Percentiles rank a stretch among this genome's conserved stretches.
phyloP scores from a whole-genome alignment of 2,113 vertebrate species.

The Benitochromis conjunctus region DNA sequence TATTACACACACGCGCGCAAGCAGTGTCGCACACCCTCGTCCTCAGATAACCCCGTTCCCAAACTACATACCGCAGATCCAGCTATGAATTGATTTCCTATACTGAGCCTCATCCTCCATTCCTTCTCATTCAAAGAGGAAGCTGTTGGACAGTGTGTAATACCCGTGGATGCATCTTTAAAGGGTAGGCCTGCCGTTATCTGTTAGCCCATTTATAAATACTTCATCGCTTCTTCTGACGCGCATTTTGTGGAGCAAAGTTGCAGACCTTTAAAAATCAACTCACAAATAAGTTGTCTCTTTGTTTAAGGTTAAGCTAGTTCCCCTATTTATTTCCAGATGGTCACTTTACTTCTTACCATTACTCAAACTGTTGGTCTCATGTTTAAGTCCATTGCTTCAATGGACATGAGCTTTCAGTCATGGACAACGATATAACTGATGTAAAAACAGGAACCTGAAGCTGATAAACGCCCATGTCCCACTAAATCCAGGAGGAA shows the following conservation, averaged over 20 bases:
- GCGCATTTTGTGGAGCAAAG: neutral
- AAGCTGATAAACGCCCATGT: neutral
- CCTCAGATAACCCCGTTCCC: neutral
- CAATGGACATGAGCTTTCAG: neutral
- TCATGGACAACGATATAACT: neutral
- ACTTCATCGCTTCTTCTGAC: neutral
- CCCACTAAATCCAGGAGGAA: neutral
- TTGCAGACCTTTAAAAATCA: neutral
- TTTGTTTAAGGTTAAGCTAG: neutral
- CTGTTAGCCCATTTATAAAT: neutral
- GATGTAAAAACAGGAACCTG: neutral
- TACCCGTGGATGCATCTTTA: neutral
- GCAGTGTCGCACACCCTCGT: neutral
- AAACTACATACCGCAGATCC: slow-evolving; percentile 16
- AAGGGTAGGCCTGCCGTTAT: neutral
- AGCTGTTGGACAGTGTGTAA: neutral
- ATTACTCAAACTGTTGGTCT: neutral
- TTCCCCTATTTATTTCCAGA: neutral
- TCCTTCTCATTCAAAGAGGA: neutral
- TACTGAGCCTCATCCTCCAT: neutral
- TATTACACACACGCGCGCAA: neutral
- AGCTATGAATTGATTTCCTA: slow-evolving; percentile 21
- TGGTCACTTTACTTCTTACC: neutral
- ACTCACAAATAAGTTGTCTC: neutral
- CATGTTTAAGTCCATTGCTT: neutral